phyloP scores from a whole-genome alignment of 2,797 vertebrate species.

The Loriculus beryllinus region DNA sequence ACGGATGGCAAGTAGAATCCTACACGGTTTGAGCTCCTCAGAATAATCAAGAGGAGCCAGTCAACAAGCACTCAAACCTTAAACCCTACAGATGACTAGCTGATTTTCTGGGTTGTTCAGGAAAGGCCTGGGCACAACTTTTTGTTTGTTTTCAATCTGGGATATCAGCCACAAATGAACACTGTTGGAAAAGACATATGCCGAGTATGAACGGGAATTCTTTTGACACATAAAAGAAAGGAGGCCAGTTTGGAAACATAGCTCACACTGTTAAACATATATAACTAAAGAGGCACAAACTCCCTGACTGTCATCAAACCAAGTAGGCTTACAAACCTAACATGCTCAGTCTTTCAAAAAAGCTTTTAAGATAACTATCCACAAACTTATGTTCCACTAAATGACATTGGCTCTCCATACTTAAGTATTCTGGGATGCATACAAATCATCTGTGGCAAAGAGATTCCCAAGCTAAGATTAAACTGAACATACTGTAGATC shows the following conservation, averaged over 20 bases:
- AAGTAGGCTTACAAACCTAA: neutral
- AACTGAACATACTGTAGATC: neutral
- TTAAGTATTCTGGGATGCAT: neutral
- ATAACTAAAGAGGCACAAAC: neutral
- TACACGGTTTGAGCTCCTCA: neutral
- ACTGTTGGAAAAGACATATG: neutral
- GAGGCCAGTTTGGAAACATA: neutral
- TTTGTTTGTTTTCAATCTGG: neutral
- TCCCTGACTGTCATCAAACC: neutral
- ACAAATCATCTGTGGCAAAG: neutral
- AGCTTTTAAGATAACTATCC: neutral
- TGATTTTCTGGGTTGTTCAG: neutral
- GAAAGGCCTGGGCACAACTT: neutral
- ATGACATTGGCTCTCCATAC: neutral
- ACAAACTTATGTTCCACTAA: neutral
- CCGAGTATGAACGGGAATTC: neutral
- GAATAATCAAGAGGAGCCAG: neutral
- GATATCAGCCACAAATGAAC: neutral
- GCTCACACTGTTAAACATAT: fast-evolving
- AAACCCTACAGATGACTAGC: neutral
- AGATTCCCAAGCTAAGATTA: neutral
- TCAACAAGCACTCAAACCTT: neutral
- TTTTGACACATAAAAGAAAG: neutral
- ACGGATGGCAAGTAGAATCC: neutral
- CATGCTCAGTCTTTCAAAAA: neutral